phyloP scores from a whole-genome alignment of 2,797 vertebrate species.

The Melanotaenia trifasciata region DNA sequence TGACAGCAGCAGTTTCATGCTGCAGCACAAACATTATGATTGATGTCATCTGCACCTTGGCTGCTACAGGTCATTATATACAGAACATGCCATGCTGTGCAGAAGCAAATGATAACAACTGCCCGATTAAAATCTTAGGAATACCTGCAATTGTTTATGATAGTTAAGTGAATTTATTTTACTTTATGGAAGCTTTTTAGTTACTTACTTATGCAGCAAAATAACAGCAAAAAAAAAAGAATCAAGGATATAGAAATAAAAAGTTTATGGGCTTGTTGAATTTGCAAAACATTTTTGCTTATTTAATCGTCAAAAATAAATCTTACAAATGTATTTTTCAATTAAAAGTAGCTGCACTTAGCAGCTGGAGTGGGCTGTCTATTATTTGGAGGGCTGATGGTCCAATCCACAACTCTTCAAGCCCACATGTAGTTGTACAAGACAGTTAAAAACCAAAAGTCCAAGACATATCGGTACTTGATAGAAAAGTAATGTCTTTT shows the following conservation, averaged over 20 bases:
- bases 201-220: background rate
- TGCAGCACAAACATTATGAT: constrained; percentile 70
- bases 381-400: background rate
- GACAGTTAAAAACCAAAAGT: too few relatives aligned
- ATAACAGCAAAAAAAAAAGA: background rate
- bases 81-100: constrained; percentile 39
- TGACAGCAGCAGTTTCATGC: constrained; percentile 67
- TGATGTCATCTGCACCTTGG: constrained; percentile 62
- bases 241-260: background rate
- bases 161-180: constrained; percentile 20
- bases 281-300: background rate
- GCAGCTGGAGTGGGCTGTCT: background rate
- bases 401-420: background rate
- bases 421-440: background rate
- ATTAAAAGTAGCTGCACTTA: background rate
- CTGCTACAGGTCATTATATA: constrained; percentile 73
- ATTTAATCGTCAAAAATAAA: background rate
- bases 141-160: constrained; percentile 18
- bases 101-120: constrained; percentile 52
- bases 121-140: constrained; percentile 41
- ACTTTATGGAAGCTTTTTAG: background rate
- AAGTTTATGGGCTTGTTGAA: background rate
- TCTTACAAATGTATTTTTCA: too few relatives aligned
- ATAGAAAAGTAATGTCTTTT: background rate
- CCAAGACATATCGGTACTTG: too few relatives aligned